Base-by-base conservation (phyloP, 2,888 invertebrate species). In the Lasioglossum malachurum region DNA sequence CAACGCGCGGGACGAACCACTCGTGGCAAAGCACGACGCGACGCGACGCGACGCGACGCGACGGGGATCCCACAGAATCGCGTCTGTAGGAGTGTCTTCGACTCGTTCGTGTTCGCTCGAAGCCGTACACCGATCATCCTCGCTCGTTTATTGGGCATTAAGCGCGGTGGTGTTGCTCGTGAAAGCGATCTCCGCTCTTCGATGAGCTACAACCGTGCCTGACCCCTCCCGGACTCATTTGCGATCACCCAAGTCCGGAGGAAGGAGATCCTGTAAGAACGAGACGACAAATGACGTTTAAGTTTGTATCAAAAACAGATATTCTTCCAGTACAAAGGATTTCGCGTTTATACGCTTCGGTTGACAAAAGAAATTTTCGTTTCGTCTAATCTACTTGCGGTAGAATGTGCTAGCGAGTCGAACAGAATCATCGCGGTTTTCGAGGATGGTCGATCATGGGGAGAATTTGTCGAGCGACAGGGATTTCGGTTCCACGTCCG, bases 111-210 rank as follows among this genome's bases (percentile, higher is more conserved):
- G 60, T 71, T 49, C 67, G 80, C 72, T 80, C 77, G 87, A 87
- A 87, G 78, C 87, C 84, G 77, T 87, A 76, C n/a, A 41, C 73
- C 38, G 82, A 86, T 86, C 78, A 82, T 86, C 78, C 76, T 67
- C 44, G 49, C 78, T 81, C 81, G 81, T 86, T 86, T 86, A 85
- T 84, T 75, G 80, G 69, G 46, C 73, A 86, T 78, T 75, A 86
- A 82, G 75, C 76, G 86, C 31, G 67, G 23, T 75, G 44, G 78
- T 60, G 78, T 27, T 19, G 57, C 38, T 73, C 69, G 76, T 81
- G 84, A 80, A 82, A 77, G 31, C 64, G 71, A 86, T 64, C 67
- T 72, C 41, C 69, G 69, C 35, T 75, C 53, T 53, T 64, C 49
- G 27, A 46, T 72, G 38, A 38, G 35, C 35, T 27, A 38, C 74